Evolutionary conservation across 1,140 invertebrate species (phyloP).

Genomic region (Aphaenogaster rudis): DNA sequence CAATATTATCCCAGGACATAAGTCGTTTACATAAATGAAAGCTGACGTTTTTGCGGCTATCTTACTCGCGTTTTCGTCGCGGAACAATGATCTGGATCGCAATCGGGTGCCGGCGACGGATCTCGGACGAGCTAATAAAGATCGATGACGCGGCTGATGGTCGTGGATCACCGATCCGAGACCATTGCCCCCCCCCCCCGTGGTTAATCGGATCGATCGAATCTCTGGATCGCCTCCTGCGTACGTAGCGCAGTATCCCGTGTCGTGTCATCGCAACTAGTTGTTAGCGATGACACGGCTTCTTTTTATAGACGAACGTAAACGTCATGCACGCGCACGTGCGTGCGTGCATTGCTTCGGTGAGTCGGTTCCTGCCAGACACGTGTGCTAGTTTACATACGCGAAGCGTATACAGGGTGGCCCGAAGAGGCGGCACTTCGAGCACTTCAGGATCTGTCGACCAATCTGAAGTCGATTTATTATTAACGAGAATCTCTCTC

Average conservation of each 20-base stretch:
- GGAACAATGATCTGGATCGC: constrained; percentile 26
- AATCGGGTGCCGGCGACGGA: not conserved
- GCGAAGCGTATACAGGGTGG: constrained; percentile 10
- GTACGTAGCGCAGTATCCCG: constrained; percentile 44
- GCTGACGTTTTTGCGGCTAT: not conserved
- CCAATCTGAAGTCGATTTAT: not conserved
- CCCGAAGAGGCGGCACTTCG: not conserved
- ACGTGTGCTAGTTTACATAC: constrained; percentile 54
- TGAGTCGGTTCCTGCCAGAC: constrained; percentile 40
- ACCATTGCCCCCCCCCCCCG: not conserved
- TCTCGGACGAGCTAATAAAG: constrained; percentile 37
- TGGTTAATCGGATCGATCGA: constrained; percentile 51
- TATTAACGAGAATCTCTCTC: not conserved
- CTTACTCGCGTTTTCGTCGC: constrained; percentile 14
- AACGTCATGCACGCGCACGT: constrained; percentile 57
- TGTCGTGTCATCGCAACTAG: constrained; percentile 60
- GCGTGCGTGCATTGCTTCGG: constrained; percentile 42
- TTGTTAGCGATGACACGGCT: constrained; percentile 78
- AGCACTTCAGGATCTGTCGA: not conserved
- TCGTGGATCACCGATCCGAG: constrained; percentile 60
- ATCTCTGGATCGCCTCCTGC: constrained; percentile 39
- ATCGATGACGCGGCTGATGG: constrained; percentile 43
- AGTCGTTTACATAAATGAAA: constrained; percentile 29
- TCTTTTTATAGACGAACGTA: constrained; percentile 81
- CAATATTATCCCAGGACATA: not conserved